Conservation (phyloP, 2,888 invertebrate genomes). For the Lasioglossum zephyrum region DNA sequence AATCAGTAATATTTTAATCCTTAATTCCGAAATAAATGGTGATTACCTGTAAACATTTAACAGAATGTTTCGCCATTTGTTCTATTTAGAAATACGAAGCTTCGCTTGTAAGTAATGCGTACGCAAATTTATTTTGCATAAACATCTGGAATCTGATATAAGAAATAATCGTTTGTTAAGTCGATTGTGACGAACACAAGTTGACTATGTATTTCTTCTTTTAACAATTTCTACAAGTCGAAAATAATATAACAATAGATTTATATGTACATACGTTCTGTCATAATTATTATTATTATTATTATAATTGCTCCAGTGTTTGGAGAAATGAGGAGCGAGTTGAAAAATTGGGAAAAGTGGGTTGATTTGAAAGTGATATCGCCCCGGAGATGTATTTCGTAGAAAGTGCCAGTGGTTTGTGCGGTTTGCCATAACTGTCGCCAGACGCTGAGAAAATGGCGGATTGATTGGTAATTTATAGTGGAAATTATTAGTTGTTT, state of each 20-base stretch:
- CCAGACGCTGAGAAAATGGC: conserved; percentile 35
- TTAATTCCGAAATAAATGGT: neutral
- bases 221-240: no score
- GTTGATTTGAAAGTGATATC: neutral
- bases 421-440: conserved; percentile 16
- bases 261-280: no score
- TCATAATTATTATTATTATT: neutral
- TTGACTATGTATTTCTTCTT: no score
- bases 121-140: no score
- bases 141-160: no score
- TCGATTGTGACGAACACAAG: neutral
- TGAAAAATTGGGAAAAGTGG: neutral
- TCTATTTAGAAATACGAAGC: no score
- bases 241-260: no score
- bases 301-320: neutral
- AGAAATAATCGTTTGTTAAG: no score
- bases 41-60: no score
- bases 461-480: conserved; percentile 30
- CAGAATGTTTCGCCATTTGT: no score
- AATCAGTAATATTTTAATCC: neutral
- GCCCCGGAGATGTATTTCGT: neutral
- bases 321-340: neutral
- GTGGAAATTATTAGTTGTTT: neutral
- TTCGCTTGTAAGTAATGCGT: no score
- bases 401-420: conserved; percentile 35